Evolutionary conservation across 2,797 vertebrate species (phyloP).

Genomic region (Enteromius fasciolatus): DNA sequence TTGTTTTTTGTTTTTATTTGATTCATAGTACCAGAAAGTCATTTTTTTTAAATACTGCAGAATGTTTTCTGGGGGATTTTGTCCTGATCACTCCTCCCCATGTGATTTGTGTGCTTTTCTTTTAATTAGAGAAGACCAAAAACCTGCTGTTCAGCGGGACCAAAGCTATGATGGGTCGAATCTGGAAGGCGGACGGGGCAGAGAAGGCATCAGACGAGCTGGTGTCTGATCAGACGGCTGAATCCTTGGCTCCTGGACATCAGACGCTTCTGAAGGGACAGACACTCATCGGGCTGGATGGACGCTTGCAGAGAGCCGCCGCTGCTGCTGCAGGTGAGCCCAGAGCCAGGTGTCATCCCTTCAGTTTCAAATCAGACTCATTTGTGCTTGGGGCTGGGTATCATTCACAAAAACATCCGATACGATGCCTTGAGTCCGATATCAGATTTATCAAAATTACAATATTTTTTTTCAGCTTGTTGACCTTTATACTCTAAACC

Average conservation of each 20-base stretch:
- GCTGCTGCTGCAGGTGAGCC: conserved; percentile 64
- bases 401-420: no score
- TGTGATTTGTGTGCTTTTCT: not conserved
- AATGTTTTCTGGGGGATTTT: no score
- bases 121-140: conserved; percentile 75
- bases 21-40: not conserved
- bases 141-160: conserved; percentile 78
- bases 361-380: not conserved
- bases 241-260: conserved; percentile 32
- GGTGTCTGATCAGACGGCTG: not conserved
- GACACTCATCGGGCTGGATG: conserved; percentile 77
- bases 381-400: no score
- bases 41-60: not conserved
- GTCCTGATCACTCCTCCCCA: not conserved
- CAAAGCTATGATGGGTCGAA: conserved; percentile 72
- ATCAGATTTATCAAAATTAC: no score
- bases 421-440: no score
- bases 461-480: no score
- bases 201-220: conserved; percentile 48
- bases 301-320: conserved; percentile 68
- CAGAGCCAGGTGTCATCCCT: not conserved
- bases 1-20: not conserved
- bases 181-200: conserved; percentile 69
- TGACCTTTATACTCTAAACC: no score
- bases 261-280: conserved; percentile 76